These are phyloP conservation scores for Calyptomena viridis DNA, from an alignment of 2,113 vertebrate genomes.

Conservation along the genomic window DNA sequence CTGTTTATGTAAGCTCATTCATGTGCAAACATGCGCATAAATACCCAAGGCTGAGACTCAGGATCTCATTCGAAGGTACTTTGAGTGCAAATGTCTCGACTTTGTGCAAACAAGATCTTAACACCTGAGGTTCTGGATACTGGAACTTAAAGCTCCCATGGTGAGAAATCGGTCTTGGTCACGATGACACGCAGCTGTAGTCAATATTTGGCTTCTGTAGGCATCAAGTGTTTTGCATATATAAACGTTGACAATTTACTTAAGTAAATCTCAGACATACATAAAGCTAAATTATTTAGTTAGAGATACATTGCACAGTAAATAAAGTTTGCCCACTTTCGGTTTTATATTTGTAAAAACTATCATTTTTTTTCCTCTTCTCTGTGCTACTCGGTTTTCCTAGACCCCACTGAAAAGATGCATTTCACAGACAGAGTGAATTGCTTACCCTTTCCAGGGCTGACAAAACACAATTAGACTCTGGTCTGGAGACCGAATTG, in stretches of 20 bases:
- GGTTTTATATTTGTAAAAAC: neutral
- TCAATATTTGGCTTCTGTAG: neutral
- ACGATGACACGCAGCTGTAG: neutral
- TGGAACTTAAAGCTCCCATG: neutral
- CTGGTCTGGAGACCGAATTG: neutral
- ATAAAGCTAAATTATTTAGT: neutral
- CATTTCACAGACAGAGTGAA: neutral
- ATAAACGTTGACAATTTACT: neutral
- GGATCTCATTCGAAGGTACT: neutral
- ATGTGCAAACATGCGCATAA: slow-evolving; percentile 20
- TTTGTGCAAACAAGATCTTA: neutral
- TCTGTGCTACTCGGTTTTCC: neutral
- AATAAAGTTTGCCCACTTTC: neutral
- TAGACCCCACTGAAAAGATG: neutral
- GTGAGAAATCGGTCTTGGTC: neutral
- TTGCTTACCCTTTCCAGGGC: neutral
- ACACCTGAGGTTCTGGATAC: neutral
- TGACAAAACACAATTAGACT: neutral
- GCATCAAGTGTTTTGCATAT: neutral
- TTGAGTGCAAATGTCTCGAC: neutral
- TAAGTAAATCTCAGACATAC: neutral
- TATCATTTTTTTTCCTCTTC: neutral
- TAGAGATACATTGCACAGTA: rapidly evolving
- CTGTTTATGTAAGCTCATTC: slow-evolving; percentile 7
- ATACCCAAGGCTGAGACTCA: neutral